Percentiles rank a stretch among this genome's conserved stretches.
These are phyloP conservation scores for Lordiphosa andalusiaca DNA, from an alignment of 2,888 invertebrate genomes.

Conservation along the genomic window DNA sequence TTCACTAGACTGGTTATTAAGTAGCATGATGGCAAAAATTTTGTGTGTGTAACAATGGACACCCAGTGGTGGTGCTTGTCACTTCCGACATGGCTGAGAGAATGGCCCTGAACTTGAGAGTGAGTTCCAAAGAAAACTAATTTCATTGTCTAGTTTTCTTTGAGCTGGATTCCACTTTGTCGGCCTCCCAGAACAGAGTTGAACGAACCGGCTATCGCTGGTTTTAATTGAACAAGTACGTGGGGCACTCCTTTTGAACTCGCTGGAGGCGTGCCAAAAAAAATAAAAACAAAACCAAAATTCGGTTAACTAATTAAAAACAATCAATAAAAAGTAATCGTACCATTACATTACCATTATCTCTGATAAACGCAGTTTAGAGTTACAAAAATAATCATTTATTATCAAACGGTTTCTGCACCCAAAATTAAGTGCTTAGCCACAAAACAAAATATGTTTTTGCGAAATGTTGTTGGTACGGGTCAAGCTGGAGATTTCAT, in stretches of 20 bases:
- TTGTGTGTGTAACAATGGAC: constrained; percentile 64
- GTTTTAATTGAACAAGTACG: background rate
- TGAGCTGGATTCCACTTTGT: background rate
- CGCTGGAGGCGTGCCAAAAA: constrained; percentile 29
- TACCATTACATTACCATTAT: constrained; percentile 55
- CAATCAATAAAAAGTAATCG: constrained; percentile 58
- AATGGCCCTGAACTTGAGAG: constrained; percentile 60
- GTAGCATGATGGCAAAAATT: constrained; percentile 58
- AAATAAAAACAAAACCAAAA: background rate
- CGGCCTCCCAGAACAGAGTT: constrained; percentile 8
- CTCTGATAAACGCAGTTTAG: constrained; percentile 71
- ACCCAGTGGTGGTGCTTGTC: constrained; percentile 41
- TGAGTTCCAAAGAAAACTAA: constrained; percentile 19
- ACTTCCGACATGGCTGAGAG: constrained; percentile 59
- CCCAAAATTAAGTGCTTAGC: constrained; percentile 68
- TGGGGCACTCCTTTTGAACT: constrained; percentile 30
- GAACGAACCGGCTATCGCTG: background rate
- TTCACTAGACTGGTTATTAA: constrained; percentile 54
- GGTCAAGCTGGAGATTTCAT: constrained; percentile 73
- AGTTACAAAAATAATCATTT: constrained; percentile 71
- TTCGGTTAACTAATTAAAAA: constrained; percentile 67
- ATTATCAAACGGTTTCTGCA: constrained; percentile 46
- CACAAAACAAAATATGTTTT: constrained; percentile 39
- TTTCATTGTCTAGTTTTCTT: constrained; percentile 1
- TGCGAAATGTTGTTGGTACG: constrained; percentile 57